Base-by-base conservation (phyloP, 2,888 invertebrate genomes). In the Agonopterix heracliana region DNA sequence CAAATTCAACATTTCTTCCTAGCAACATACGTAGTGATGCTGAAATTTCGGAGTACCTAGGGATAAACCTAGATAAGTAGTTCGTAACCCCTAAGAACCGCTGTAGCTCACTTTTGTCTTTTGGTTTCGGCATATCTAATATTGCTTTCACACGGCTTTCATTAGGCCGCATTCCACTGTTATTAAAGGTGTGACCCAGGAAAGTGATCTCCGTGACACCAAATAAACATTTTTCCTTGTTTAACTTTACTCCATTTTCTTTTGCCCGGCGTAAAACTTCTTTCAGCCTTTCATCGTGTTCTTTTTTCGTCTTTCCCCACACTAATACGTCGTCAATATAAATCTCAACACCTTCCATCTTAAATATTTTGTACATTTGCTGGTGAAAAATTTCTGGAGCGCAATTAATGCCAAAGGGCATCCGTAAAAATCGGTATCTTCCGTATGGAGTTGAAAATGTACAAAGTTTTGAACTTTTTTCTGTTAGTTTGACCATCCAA, bases 321-420 rank as follows among this genome's bases (percentile, higher is more conserved):
- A 51, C 40, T 34, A 50, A 9, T 9, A 51, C 5, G 44, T 53
- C 50, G 36, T 56, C 52, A 43, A 44, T 43, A 17, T 17, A 48
- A 0, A 52, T 38, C 14, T 44, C 52, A 7, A 54, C 52, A 2
- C 52, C 54, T 17, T 47, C 34, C 41, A 42, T 52, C 7, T 34
- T 38, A 44, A 55, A 55, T 12, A 52, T 51, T 49, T 54, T 56
- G 9, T 44, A 34, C 53, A 55, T 55, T 43, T 48, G 50, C 13
- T 51, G 47, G 26, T 55, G 53, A 49, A 55, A 52, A 7, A 55
- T 45, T 45, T 55, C 51, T 3, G 49, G 41, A 1, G 50, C 53
- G 10, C 45, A 49, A 14, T 34, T 50, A 9, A 54, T 48, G 3
- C 51, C 54, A 43, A 54, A 54, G 0, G 51, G 53, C 48, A 55